Conservation (phyloP, 1,140 invertebrate species). For the Leptonema lineaticorne region DNA sequence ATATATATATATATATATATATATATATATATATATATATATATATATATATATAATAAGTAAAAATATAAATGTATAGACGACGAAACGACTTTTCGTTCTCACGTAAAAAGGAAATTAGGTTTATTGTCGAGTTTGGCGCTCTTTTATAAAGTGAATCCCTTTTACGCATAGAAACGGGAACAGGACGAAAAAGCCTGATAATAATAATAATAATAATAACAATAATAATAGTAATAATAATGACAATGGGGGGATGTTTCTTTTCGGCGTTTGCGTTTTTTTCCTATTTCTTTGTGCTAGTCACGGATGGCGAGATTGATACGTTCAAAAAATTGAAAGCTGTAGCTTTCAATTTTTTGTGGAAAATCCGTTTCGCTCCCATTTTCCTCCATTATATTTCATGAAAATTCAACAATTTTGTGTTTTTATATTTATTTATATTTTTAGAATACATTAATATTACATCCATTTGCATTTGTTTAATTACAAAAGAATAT, state of each 20-base stretch:
- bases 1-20: neutral
- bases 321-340: no score
- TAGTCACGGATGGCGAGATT: neutral
- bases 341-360: no score
- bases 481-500: no score
- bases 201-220: no score
- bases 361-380: no score
- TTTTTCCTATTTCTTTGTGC: neutral
- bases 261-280: neutral
- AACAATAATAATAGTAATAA: no score
- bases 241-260: no score
- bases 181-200: conserved; percentile 6
- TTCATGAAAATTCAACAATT: no score
- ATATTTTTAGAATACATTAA: no score
- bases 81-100: neutral
- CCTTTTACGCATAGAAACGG: neutral
- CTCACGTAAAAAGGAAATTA: neutral
- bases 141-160: conserved; percentile 1
- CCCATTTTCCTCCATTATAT: no score
- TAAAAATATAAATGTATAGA: neutral
- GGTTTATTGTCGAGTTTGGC: conserved; percentile 14
- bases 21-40: neutral
- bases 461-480: no score
- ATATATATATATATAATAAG: neutral
- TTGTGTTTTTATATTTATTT: no score